These are phyloP conservation scores for Microctenopoma stevenorrisi DNA, from an alignment of 2,797 vertebrate species.

Conservation along the genomic window DNA sequence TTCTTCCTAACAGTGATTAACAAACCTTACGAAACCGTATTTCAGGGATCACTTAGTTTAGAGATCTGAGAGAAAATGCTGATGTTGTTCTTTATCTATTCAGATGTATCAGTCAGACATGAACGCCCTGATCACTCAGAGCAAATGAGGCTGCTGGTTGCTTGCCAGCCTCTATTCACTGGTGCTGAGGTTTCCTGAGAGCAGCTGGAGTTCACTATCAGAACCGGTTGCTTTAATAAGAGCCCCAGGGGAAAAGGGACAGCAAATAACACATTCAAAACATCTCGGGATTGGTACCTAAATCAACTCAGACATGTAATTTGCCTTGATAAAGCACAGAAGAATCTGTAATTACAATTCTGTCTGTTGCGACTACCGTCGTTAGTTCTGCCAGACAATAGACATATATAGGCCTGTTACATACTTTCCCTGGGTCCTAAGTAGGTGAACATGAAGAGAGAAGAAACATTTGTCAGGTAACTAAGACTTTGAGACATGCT, in stretches of 20 bases:
- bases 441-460: constrained; percentile 52
- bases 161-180: constrained; percentile 32
- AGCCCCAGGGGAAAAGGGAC: constrained; percentile 17
- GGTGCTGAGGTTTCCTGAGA: constrained; percentile 25
- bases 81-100: constrained; percentile 36
- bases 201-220: constrained; percentile 1
- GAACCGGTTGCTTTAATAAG: constrained; percentile 24
- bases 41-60: constrained; percentile 40
- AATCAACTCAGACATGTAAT: constrained; percentile 67
- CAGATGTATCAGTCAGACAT: constrained; percentile 50
- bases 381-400: constrained; percentile 62
- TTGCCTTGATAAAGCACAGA: constrained; percentile 54
- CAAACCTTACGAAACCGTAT: constrained; percentile 45
- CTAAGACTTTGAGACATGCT: constrained; percentile 48
- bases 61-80: constrained; percentile 36
- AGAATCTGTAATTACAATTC: constrained; percentile 68
- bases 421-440: constrained; percentile 51
- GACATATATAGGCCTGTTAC: constrained; percentile 48
- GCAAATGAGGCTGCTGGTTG: constrained; percentile 51
- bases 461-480: constrained; percentile 45
- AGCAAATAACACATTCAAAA: constrained; percentile 28
- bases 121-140: constrained; percentile 43
- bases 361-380: constrained; percentile 52
- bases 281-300: constrained; percentile 47
- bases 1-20: constrained; percentile 50